Evolutionary conservation across 2,888 invertebrate species (phyloP).

Genomic region (Megaustenia siamemsis): DNA sequence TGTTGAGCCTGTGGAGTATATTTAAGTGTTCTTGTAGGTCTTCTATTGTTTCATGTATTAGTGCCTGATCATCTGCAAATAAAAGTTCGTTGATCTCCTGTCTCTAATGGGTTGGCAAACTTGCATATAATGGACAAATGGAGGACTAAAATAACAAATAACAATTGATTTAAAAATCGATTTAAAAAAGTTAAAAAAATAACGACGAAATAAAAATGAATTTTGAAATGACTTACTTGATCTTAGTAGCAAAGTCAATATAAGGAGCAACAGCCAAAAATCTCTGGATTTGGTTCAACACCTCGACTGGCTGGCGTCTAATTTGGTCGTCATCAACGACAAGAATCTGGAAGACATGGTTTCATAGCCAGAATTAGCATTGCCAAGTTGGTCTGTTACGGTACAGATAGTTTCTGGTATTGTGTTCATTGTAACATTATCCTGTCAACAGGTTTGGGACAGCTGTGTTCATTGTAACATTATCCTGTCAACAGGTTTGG

Average conservation of each 20-base stretch:
- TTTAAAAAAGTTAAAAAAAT: background rate
- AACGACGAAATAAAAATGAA: background rate
- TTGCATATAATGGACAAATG: too few relatives aligned
- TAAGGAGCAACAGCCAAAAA: constrained; percentile 93
- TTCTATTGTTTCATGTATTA: too few relatives aligned
- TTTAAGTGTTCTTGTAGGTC: too few relatives aligned
- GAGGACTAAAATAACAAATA: background rate
- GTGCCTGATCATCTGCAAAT: too few relatives aligned
- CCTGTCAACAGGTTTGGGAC: too few relatives aligned
- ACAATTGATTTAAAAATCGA: background rate
- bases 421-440: too few relatives aligned
- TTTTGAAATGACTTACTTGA: constrained; percentile 83
- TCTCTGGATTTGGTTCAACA: constrained; percentile 93
- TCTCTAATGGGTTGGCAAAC: too few relatives aligned
- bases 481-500: background rate
- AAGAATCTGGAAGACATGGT: constrained; percentile 81
- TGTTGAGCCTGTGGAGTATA: too few relatives aligned
- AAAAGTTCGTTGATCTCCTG: too few relatives aligned
- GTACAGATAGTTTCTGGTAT: too few relatives aligned
- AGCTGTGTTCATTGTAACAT: background rate
- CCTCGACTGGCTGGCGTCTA: constrained; percentile 91
- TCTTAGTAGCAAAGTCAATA: constrained; percentile 92
- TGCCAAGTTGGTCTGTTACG: too few relatives aligned
- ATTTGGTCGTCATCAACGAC: constrained; percentile 96
- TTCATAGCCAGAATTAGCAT: constrained; percentile 8